Evolutionary conservation across 2,888 invertebrate genomes (phyloP).

Genomic region (Phytoseiulus persimilis): DNA sequence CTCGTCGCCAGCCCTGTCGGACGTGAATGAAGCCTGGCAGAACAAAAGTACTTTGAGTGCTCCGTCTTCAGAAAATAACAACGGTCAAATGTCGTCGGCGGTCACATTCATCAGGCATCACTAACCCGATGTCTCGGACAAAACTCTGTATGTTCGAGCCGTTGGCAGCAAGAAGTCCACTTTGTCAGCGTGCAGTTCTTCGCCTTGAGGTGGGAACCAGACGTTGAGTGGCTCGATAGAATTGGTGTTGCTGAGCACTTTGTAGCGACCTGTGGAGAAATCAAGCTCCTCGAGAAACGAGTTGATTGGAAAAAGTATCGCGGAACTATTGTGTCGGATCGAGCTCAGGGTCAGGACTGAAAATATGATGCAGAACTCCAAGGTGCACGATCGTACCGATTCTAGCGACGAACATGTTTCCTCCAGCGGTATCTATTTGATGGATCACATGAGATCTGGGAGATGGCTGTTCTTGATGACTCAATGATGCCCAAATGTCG

Average conservation of each 20-base stretch:
- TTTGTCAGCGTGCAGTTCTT: not conserved
- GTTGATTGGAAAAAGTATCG: not conserved
- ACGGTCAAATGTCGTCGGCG: too few relatives aligned
- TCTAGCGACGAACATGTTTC: not conserved
- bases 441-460: not conserved
- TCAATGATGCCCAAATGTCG: not conserved
- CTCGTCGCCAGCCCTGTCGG: not conserved
- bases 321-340: too few relatives aligned
- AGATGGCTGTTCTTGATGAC: not conserved
- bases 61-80: too few relatives aligned
- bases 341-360: too few relatives aligned
- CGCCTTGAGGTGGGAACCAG: not conserved
- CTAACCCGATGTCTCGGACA: not conserved
- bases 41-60: too few relatives aligned
- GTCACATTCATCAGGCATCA: not conserved
- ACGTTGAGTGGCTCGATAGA: not conserved
- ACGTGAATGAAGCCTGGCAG: not conserved
- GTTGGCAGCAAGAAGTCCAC: not conserved
- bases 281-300: not conserved
- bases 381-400: not conserved
- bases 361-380: too few relatives aligned
- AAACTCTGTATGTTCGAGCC: slow-evolving; percentile 8
- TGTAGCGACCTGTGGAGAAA: slow-evolving; percentile 12
- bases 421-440: not conserved
- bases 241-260: not conserved